These are phyloP conservation scores for Ceratitis capitata DNA, from an alignment of 1,140 invertebrate genomes.

Conservation along the genomic window DNA sequence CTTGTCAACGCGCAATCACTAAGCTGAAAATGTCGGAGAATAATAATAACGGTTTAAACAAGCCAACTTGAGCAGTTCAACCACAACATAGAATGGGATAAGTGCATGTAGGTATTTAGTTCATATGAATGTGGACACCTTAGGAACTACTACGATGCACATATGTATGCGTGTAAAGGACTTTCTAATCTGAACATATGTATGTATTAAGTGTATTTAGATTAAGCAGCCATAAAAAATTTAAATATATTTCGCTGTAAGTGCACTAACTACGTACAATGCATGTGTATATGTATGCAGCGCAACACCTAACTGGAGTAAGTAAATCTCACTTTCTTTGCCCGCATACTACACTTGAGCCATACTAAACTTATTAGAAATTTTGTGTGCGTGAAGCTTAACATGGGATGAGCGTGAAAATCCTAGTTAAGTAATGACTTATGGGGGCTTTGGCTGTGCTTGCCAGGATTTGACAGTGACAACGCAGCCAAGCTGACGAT, in stretches of 20 bases:
- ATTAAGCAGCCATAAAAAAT: background rate
- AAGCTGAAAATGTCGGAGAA: background rate
- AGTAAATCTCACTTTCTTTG: background rate
- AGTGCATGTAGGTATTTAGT: background rate
- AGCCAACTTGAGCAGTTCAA: no score
- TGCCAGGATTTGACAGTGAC: background rate
- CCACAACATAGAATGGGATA: background rate
- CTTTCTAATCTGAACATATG: background rate
- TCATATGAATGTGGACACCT: background rate
- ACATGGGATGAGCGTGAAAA: conserved; percentile 29
- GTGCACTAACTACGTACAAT: no score
- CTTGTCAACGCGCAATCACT: background rate
- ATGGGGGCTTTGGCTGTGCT: background rate
- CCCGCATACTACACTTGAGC: background rate
- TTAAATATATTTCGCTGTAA: background rate
- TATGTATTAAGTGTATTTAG: no score
- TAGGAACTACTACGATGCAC: background rate
- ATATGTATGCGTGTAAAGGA: background rate
- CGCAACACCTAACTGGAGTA: no score
- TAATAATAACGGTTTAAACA: no score
- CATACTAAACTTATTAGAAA: conserved; percentile 25
- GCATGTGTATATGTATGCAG: no score
- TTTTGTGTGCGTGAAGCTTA: conserved; percentile 31
- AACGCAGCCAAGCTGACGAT: background rate
- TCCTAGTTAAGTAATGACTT: conserved; percentile 35